Base-by-base conservation (phyloP, 2,113 vertebrate species). In the Forbesichthys agassizii region DNA sequence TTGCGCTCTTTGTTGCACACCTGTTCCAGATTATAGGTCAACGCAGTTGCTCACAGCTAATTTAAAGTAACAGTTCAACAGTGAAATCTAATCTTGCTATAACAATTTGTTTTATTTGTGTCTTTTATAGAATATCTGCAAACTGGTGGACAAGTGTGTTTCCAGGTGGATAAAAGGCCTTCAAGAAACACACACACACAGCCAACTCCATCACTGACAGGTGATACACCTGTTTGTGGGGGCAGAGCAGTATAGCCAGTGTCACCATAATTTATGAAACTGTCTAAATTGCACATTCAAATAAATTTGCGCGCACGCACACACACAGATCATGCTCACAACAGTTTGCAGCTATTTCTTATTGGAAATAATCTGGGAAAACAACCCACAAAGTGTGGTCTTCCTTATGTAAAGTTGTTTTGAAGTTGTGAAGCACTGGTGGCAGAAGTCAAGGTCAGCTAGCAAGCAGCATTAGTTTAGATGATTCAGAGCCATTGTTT, bases 11-110 rank as follows among this genome's bases (percentile, higher is more conserved):
- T 81, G 73, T 82, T 0, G 3, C 68, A 66, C 86, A 86, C 82
- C 84, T 86, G 84, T 60, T 79, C 46, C 42, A 74, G 84, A 84
- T 91, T 89, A 80, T 0, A 59, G 69, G 70, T 79, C 13, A 36
- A 71, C 75, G 33, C n/a, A 68, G 69, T 46, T 9, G 68, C 74
- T 79, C 16, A 61, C 20, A 11, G 70, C 33, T 80, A 49, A 83
- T 88, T 74, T 78, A 77, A 77, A 52, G 55, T 56, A 64, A 80
- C 79, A 64, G 76, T 72, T 75, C 64, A 66, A 14, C 1, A 27
- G 27, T 27, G 27, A 27, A 27, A 27, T 27, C 27, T 27, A 27
- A 27, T 27, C 27, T 27, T 27, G 27, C 27, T 11, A 0, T 59
- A 63, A 57, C 83, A 85, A 83, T 13, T 55, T 55, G 8, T 55